Conservation (phyloP, 1,140 invertebrate species). For the Pteromalus puparum region DNA sequence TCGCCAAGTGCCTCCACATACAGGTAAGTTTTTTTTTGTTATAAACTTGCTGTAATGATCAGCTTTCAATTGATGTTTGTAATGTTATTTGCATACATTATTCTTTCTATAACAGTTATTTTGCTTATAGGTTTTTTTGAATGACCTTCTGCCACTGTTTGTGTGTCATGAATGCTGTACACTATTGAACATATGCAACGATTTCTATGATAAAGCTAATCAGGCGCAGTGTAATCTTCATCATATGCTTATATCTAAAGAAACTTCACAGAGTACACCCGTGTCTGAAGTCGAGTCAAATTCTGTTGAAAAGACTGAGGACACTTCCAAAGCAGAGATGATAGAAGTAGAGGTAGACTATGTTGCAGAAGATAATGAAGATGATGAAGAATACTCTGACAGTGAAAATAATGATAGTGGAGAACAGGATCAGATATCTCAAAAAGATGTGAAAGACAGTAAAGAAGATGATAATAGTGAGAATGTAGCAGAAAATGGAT, state of each 20-base stretch:
- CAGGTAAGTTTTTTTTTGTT: constrained; percentile 63
- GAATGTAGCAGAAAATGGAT: constrained; percentile 60
- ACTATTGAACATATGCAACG: constrained; percentile 69
- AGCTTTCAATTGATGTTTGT: neutral
- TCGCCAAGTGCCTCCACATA: constrained; percentile 74
- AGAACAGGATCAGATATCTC: neutral
- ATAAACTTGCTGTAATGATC: neutral
- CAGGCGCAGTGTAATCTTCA: constrained; percentile 69
- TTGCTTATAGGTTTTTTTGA: constrained; percentile 64
- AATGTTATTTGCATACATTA: neutral
- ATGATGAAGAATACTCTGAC: constrained; percentile 61
- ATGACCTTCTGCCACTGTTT: constrained; percentile 67
- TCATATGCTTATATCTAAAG: constrained; percentile 63
- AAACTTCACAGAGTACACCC: neutral
- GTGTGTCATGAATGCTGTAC: constrained; percentile 72
- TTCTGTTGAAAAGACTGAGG: neutral
- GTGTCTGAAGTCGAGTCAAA: neutral
- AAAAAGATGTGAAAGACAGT: constrained; percentile 51
- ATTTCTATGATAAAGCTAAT: constrained; percentile 73
- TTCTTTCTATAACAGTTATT: constrained; percentile 26
- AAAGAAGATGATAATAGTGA: constrained; percentile 61
- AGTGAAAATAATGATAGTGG: constrained; percentile 35
- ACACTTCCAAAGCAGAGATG: neutral
- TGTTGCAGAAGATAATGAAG: constrained; percentile 51
- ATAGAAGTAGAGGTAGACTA: neutral